phyloP scores from a whole-genome alignment of 35 echinoderm and acorn worm genomes.

The Ophiothrix spiculata region DNA sequence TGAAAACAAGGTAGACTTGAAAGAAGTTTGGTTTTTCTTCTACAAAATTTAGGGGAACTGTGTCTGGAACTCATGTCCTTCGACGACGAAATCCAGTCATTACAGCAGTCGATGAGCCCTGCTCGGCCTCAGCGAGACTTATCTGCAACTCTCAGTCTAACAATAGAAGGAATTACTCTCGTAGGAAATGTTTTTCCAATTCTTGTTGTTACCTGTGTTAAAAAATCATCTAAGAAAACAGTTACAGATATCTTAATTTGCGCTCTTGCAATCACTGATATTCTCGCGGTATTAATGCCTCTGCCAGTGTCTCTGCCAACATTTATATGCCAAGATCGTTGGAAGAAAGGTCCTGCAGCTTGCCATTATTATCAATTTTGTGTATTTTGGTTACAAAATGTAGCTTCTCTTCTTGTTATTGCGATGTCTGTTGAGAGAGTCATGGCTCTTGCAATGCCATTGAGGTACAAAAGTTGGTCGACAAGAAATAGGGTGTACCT shows the following conservation, averaged over 20 bases:
- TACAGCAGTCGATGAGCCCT: slow-evolving; percentile 56
- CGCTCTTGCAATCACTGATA: slow-evolving; percentile 76
- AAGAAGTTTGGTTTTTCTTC: no score
- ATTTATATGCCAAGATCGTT: slow-evolving; percentile 60
- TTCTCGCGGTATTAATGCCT: slow-evolving; percentile 71
- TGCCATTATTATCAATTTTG: slow-evolving; percentile 91
- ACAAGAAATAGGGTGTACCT: slow-evolving; percentile 37
- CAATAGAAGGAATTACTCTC: slow-evolving; percentile 66
- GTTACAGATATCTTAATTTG: slow-evolving; percentile 86
- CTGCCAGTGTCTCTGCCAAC: slow-evolving; percentile 86
- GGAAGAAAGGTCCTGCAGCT: slow-evolving; percentile 67
- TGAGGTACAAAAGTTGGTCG: slow-evolving; percentile 79
- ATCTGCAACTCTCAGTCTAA: slow-evolving; percentile 64
- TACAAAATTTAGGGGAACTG: no score
- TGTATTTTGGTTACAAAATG: slow-evolving; percentile 81
- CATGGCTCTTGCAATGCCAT: slow-evolving; percentile 62
- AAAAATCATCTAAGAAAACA: slow-evolving; percentile 55
- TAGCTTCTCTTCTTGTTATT: slow-evolving; percentile 77
- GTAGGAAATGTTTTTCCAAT: slow-evolving; percentile 76
- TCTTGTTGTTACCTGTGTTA: slow-evolving; percentile 65
- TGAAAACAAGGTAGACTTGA: no score
- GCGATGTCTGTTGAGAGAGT: slow-evolving; percentile 85
- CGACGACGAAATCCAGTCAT: slow-evolving; percentile 70
- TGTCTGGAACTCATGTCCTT: slow-evolving; percentile 60
- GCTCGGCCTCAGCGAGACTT: slow-evolving; percentile 70